Evolutionary conservation across 2,113 vertebrate genomes (phyloP).

Genomic region (Balaeniceps rex): DNA sequence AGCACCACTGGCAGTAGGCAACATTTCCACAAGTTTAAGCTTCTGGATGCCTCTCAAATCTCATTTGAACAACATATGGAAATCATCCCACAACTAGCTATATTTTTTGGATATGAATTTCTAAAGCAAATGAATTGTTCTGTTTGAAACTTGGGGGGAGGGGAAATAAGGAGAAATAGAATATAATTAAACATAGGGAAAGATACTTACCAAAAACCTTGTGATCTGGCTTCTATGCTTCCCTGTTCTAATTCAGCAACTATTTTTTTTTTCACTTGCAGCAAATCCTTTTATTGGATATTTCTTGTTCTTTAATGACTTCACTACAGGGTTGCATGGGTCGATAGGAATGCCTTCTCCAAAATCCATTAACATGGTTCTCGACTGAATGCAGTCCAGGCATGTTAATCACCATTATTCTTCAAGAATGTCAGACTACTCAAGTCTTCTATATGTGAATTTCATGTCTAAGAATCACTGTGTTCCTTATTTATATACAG

Average conservation of each 20-base stretch:
- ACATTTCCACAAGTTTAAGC: neutral
- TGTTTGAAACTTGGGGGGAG: neutral
- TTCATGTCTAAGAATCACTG: neutral
- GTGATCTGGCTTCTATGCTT: neutral
- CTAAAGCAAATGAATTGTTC: neutral
- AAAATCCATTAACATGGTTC: neutral
- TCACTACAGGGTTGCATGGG: neutral
- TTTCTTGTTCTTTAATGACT: constrained; percentile 24
- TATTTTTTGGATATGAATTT: neutral
- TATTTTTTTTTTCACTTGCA: neutral
- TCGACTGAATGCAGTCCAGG: neutral
- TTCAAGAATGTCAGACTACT: neutral
- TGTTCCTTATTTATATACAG: neutral
- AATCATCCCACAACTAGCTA: neutral
- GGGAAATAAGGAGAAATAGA: neutral
- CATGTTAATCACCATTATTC: constrained; percentile 8
- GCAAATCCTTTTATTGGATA: neutral
- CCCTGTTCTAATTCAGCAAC: neutral
- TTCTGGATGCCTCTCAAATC: constrained; percentile 2
- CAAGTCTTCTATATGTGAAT: neutral
- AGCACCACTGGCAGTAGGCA: neutral
- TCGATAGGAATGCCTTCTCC: constrained; percentile 3
- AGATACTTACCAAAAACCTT: neutral
- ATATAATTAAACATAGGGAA: neutral
- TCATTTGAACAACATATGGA: constrained; percentile 15